Conservation (phyloP, 2,888 invertebrate species). For the Caenorhabditis zanzibari region DNA sequence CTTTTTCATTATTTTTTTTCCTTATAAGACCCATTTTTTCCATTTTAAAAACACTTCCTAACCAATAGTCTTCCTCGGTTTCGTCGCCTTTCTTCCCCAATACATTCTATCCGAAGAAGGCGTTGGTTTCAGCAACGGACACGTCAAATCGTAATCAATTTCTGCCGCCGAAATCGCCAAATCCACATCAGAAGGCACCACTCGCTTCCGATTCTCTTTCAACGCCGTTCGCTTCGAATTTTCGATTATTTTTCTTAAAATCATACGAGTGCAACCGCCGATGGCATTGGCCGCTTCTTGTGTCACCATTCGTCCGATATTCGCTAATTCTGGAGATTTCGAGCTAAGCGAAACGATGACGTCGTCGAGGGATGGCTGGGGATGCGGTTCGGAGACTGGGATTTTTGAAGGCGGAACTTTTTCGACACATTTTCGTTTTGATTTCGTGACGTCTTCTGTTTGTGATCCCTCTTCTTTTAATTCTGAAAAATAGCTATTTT, state of each 20-base stretch:
- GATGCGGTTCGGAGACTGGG: neutral
- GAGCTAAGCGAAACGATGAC: constrained; percentile 12
- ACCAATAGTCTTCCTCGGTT: constrained; percentile 30
- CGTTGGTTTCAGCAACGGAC: constrained; percentile 41
- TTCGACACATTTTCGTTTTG: constrained; percentile 41
- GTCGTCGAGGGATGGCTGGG: constrained; percentile 24
- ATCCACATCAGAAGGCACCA: constrained; percentile 55
- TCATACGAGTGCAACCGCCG: constrained; percentile 41
- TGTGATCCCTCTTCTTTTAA: constrained; percentile 42
- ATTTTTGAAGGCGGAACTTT: constrained; percentile 2
- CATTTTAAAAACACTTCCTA: neutral
- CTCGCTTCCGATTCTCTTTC: constrained; percentile 45
- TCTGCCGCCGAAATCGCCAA: constrained; percentile 23
- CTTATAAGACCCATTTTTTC: too few relatives aligned
- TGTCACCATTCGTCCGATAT: constrained; percentile 15
- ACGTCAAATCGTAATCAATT: constrained; percentile 35
- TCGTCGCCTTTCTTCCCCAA: constrained; percentile 59
- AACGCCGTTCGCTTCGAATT: constrained; percentile 32
- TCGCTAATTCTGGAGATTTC: constrained; percentile 6
- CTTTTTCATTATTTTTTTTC: too few relatives aligned
- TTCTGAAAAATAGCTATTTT: constrained; percentile 18
- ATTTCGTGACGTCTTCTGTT: constrained; percentile 36
- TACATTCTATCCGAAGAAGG: constrained; percentile 50
- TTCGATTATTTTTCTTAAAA: constrained; percentile 45
- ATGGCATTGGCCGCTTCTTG: constrained; percentile 29